Percentiles rank a stretch among this genome's conserved stretches.
Conservation (phyloP, 1,140 invertebrate species). For the Diabrotica undecimpunctata region DNA sequence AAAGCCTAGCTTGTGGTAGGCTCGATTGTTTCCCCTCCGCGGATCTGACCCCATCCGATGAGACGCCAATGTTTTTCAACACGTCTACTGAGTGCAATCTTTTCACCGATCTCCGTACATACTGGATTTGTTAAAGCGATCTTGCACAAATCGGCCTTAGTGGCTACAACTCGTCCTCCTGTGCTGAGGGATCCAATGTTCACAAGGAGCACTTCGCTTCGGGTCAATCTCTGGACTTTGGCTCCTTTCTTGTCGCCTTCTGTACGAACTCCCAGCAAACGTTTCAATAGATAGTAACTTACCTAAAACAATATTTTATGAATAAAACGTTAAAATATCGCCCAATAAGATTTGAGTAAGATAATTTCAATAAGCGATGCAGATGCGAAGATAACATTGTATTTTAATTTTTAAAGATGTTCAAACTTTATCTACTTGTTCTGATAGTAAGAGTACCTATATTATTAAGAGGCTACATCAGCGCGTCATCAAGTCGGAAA, state of each 20-base stretch:
- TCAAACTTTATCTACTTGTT: too few relatives aligned
- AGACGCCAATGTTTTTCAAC: constrained; percentile 99
- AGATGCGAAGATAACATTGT: too few relatives aligned
- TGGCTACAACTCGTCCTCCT: constrained; percentile 92
- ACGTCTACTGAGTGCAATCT: constrained; percentile 95
- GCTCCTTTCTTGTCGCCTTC: constrained; percentile 99
- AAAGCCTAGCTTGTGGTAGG: constrained; percentile 50
- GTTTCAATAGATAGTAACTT: constrained; percentile 93
- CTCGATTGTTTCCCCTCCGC: constrained; percentile 85
- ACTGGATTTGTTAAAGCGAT: constrained; percentile 96
- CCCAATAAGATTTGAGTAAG: too few relatives aligned
- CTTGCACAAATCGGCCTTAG: constrained; percentile 96
- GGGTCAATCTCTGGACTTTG: constrained; percentile 87
- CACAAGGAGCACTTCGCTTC: constrained; percentile 88
- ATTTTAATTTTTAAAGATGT: too few relatives aligned
- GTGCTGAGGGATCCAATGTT: constrained; percentile 99
- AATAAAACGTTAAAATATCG: background rate
- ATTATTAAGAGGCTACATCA: too few relatives aligned
- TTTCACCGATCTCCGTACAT: constrained; percentile 97
- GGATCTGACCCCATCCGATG: constrained; percentile 96
- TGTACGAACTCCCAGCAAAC: constrained; percentile 93
- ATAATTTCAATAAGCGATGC: too few relatives aligned
- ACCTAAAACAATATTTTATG: constrained; percentile 47
- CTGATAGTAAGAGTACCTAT: too few relatives aligned
- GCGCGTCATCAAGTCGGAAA: too few relatives aligned